phyloP scores from a whole-genome alignment of 2,113 vertebrate genomes.

The Heteronetta atricapilla region DNA sequence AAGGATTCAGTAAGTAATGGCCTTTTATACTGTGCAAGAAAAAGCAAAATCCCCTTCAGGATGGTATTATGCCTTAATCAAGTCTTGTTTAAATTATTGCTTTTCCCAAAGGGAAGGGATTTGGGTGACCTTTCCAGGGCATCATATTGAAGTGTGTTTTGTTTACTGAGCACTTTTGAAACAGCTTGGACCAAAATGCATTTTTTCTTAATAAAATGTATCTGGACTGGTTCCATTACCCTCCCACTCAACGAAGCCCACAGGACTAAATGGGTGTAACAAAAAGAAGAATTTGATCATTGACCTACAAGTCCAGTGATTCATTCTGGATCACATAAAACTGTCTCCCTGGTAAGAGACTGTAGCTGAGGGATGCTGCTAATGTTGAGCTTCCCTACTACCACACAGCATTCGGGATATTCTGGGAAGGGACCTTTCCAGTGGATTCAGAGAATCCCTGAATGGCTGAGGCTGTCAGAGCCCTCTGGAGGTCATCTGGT shows the following conservation, averaged over 20 bases:
- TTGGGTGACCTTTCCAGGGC: slow-evolving; percentile 16
- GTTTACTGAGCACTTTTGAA: slow-evolving; percentile 27
- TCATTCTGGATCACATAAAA: neutral
- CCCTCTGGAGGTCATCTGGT: neutral
- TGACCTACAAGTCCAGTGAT: slow-evolving; percentile 2
- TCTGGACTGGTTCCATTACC: neutral
- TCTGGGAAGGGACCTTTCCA: neutral
- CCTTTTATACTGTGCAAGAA: neutral
- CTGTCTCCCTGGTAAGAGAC: neutral
- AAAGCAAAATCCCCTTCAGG: neutral
- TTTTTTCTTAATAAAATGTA: slow-evolving; percentile 35
- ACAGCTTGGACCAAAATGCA: neutral
- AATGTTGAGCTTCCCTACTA: neutral
- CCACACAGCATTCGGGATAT: neutral
- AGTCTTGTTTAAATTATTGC: neutral
- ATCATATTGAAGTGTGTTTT: neutral
- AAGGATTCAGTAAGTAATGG: neutral
- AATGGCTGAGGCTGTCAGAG: neutral
- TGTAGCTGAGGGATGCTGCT: neutral
- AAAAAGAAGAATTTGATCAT: slow-evolving; percentile 46
- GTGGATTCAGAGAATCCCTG: neutral
- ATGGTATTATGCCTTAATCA: neutral
- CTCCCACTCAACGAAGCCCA: slow-evolving; percentile 12
- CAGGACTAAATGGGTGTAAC: slow-evolving; percentile 33
- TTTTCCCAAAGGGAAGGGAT: neutral